phyloP scores from a whole-genome alignment of 1,140 invertebrate genomes.

The Zophobas morio region DNA sequence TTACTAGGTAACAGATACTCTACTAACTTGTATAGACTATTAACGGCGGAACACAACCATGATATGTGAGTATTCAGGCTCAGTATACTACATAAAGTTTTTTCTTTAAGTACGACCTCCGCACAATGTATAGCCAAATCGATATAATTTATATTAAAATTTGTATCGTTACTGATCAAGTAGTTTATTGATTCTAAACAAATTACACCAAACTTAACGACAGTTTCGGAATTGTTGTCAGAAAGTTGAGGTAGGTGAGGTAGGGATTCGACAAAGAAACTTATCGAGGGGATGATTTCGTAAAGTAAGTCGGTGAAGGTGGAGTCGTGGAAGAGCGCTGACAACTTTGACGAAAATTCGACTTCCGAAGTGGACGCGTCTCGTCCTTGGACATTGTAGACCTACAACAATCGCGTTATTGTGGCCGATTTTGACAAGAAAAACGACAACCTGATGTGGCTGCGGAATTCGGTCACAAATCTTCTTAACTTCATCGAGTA shows the following conservation, averaged over 20 bases:
- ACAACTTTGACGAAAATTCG: conserved; percentile 71
- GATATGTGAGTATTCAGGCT: conserved; percentile 63
- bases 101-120: conserved; percentile 67
- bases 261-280: conserved; percentile 67
- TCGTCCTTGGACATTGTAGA: conserved; percentile 57
- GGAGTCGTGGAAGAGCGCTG: conserved; percentile 71
- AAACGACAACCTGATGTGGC: conserved; percentile 69
- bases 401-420: conserved; percentile 46
- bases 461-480: conserved; percentile 73
- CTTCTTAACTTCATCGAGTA: conserved; percentile 71
- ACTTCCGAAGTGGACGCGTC: conserved; percentile 61
- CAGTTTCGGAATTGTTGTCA: conserved; percentile 70
- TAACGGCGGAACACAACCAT: conserved; percentile 70
- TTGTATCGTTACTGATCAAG: conserved; percentile 60
- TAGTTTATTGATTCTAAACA: conserved; percentile 73
- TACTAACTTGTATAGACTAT: conserved; percentile 65
- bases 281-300: conserved; percentile 72
- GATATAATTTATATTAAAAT: conserved; percentile 54
- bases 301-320: conserved; percentile 71
- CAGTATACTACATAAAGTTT: conserved; percentile 65
- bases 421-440: not conserved
- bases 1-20: conserved; percentile 61
- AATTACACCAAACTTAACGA: conserved; percentile 75
- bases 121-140: conserved; percentile 66
- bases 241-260: conserved; percentile 66